A percentile compares a stretch with the other conserved stretches of the same genome.
phyloP scores from a whole-genome alignment of 2,113 vertebrate species.

The Cygnus buccinator region DNA sequence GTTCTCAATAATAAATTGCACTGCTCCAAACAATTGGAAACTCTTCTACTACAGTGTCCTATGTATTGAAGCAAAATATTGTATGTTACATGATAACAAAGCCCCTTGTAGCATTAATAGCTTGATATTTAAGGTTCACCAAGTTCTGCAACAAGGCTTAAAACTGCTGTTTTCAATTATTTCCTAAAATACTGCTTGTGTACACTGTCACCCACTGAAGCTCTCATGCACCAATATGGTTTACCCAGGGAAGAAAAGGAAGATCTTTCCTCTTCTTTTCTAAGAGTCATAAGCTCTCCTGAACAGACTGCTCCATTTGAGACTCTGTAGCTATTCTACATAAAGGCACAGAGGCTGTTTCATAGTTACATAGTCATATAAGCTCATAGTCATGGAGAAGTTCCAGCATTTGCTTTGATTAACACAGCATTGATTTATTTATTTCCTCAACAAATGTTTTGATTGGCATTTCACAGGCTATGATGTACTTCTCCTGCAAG shows the following conservation, averaged over 20 bases:
- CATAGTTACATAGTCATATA: no score
- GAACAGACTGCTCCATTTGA: neutral
- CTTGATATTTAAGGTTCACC: neutral
- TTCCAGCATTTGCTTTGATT: neutral
- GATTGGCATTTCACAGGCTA: neutral
- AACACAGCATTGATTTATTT: neutral
- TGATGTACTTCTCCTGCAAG: neutral
- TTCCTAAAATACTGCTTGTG: slow-evolving; percentile 32
- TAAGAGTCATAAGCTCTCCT: neutral
- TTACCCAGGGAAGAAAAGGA: neutral
- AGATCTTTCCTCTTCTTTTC: neutral
- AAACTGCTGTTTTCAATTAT: slow-evolving; percentile 20
- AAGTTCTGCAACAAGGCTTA: slow-evolving; percentile 12
- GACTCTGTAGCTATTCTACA: neutral
- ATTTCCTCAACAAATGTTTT: neutral
- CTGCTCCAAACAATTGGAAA: neutral
- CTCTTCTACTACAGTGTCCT: neutral
- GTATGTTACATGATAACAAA: neutral
- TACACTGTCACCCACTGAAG: neutral
- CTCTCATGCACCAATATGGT: neutral
- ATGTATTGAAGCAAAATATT: neutral
- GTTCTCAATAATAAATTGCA: neutral
- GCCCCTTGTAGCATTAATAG: neutral
- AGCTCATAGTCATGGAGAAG: fast-evolving
- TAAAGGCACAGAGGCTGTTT: neutral